Percentiles rank a stretch among this genome's conserved stretches.
Conservation (phyloP, 2,888 invertebrate species). For the Lepidocyrtoides sp. region DNA sequence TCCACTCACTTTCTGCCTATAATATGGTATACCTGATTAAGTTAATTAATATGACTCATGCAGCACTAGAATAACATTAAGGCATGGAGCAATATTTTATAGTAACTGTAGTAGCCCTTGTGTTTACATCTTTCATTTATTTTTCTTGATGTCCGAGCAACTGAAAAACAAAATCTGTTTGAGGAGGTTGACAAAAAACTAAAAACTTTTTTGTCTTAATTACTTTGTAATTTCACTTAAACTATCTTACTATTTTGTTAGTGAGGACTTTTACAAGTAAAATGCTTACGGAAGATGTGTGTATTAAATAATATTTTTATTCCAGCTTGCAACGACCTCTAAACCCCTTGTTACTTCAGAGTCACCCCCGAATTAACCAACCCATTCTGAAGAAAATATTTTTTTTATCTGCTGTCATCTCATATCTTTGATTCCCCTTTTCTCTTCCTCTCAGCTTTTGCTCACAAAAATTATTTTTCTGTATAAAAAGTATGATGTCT, state of each 20-base stretch:
- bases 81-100: not conserved
- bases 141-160: not conserved
- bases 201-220: slow-evolving; percentile 68
- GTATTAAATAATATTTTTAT: no score
- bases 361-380: not conserved
- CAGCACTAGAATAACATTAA: no score
- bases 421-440: slow-evolving; percentile 53
- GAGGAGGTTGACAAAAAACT: slow-evolving; percentile 55
- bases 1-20: no score
- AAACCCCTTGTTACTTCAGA: no score
- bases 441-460: not conserved
- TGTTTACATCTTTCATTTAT: no score
- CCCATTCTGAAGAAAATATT: not conserved
- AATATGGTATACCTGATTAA: no score
- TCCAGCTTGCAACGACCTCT: no score
- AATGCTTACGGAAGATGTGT: no score
- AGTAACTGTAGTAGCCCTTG: not conserved
- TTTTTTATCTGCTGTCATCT: slow-evolving; percentile 59
- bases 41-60: no score
- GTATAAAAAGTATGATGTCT: no score
- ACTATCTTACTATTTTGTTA: no score
- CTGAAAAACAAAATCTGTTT: not conserved
- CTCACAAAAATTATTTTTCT: not conserved
- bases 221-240: slow-evolving; percentile 40
- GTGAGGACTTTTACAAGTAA: no score